These are phyloP conservation scores for Gordius sp. DNA, from an alignment of 2,888 invertebrate species.

Conservation along the genomic window DNA sequence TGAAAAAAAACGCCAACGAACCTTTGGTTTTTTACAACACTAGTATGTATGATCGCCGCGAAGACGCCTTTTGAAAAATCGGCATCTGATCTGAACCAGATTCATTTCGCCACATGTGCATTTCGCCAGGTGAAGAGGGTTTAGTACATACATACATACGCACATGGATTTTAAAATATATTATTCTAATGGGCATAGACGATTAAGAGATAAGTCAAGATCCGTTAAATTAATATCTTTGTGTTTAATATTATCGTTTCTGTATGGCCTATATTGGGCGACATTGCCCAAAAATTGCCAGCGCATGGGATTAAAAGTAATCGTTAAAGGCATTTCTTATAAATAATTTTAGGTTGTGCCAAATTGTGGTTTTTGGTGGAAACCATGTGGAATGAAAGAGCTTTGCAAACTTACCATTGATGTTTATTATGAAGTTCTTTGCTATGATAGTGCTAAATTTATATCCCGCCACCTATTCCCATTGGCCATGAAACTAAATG, in stretches of 20 bases:
- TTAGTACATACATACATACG: too few species aligned
- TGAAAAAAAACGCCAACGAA: too few species aligned
- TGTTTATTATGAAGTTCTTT: neutral
- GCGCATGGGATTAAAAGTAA: neutral
- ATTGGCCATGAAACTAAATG: neutral
- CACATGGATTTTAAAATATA: too few species aligned
- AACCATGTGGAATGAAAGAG: neutral
- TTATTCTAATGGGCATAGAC: too few species aligned
- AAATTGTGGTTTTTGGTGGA: neutral
- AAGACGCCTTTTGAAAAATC: too few species aligned
- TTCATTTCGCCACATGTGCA: too few species aligned
- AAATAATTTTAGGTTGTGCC: too few species aligned
- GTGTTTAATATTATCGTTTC: neutral
- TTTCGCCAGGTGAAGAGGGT: too few species aligned
- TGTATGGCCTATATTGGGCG: neutral
- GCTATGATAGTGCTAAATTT: neutral
- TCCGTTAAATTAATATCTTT: neutral
- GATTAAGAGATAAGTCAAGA: neutral
- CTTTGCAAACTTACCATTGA: conserved; percentile 7
- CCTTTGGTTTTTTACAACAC: too few species aligned
- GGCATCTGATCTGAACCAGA: too few species aligned
- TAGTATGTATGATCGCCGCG: too few species aligned
- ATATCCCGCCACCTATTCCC: neutral
- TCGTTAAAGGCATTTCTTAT: too few species aligned
- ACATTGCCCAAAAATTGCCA: neutral